Base-by-base conservation (phyloP, 2,888 invertebrate species). In the Dioctria linearis region DNA sequence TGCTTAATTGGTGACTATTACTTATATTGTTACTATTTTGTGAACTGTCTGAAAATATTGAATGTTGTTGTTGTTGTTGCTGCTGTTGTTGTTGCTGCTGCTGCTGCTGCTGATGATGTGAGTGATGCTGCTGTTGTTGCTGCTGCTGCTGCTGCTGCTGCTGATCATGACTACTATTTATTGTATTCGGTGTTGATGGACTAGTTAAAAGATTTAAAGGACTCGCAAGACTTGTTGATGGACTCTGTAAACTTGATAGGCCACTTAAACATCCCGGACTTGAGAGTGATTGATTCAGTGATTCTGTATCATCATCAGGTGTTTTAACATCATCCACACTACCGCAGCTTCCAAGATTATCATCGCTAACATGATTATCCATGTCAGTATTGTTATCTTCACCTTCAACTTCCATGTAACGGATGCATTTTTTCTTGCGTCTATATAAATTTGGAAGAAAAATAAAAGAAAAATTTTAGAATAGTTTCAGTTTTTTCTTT, bases 371-470 rank as follows among this genome's bases (percentile, higher is more conserved):
- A 76, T 79, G 79, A 82, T 82, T 82, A 73, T 84, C 83, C 40
- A 83, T 8, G 82, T 91, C 91, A 84, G 90, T 91, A 84, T 91
- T 92, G 83, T 91, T 91, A 86, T 92, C 93, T 83, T 93, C 89
- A 90, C 93, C 90, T 90, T 92, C 91, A 85, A 95, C 94, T 91
- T 96, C 97, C 94, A 96, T 95, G 91, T 97, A 97, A 85, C 97
- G 95, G 88, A 97, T 95, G 92, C 97, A 97, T 91, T 97, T 97
- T 91, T 97, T 97, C 93, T 97, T 97, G 92, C 97, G 96, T 92
- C 97, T 97, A 75, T 81, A 13, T 9, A 39, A n/a, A 61, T 9
- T 25, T 9, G 67, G 13, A 69, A 3, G 46, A 43, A 79, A 79
- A 42, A 79, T 37, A 71, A 13, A 42, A 40, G 13, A 75, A 59